Evolutionary conservation across 1,140 invertebrate genomes (phyloP).

Genomic region (Agrypnia vestita): DNA sequence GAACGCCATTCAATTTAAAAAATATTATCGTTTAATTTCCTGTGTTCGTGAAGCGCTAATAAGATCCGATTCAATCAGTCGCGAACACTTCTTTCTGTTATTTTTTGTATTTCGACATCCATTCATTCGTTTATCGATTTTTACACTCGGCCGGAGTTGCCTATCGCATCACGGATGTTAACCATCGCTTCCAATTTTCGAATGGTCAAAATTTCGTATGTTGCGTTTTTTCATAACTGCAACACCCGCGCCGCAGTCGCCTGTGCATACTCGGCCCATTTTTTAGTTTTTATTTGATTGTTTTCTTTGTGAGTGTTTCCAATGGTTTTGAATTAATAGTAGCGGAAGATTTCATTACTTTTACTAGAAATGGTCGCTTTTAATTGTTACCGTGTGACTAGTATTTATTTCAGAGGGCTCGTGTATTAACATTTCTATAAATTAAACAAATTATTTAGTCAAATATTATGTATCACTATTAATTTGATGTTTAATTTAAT

Average conservation of each 20-base stretch:
- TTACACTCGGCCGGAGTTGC: slow-evolving; percentile 23
- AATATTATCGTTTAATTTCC: slow-evolving; percentile 57
- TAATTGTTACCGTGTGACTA: not conserved
- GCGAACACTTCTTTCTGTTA: not conserved
- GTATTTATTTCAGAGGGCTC: too few relatives aligned
- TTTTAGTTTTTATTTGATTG: slow-evolving; percentile 13
- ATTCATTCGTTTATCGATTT: slow-evolving; percentile 46
- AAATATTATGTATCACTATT: not conserved
- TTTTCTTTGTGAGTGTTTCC: slow-evolving; percentile 20
- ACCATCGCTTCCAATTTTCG: slow-evolving; percentile 35
- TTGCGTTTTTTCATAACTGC: slow-evolving; percentile 28
- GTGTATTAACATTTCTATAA: not conserved
- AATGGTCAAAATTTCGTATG: slow-evolving; percentile 13
- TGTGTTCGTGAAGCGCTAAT: slow-evolving; percentile 54
- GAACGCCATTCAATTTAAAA: slow-evolving; percentile 46
- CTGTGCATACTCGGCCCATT: slow-evolving; percentile 7
- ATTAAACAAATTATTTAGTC: not conserved
- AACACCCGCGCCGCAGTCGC: slow-evolving; percentile 1
- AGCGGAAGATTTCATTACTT: slow-evolving; percentile 16
- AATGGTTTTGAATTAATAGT: slow-evolving; percentile 17
- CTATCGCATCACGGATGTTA: slow-evolving; percentile 37
- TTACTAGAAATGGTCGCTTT: not conserved
- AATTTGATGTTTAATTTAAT: too few relatives aligned
- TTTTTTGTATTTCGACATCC: slow-evolving; percentile 42
- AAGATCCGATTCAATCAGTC: slow-evolving; percentile 56